Evolutionary conservation across 2,888 invertebrate species (phyloP).

Genomic region (Microctonus aethiopoides): DNA sequence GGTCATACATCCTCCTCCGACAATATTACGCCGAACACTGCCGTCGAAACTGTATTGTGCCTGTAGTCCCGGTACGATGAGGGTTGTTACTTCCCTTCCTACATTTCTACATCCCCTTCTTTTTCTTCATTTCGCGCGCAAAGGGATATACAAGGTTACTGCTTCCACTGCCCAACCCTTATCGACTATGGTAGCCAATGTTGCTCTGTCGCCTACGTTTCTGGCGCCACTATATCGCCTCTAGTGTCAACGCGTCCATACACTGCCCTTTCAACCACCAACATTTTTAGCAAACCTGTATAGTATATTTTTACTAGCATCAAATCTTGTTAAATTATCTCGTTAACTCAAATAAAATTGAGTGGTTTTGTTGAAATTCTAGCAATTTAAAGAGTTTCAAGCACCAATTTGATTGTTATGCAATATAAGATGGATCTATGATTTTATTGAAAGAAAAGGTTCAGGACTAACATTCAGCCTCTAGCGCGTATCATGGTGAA

Average conservation of each 20-base stretch:
- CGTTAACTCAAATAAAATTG: not conserved
- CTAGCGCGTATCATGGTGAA: no score
- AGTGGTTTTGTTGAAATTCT: not conserved
- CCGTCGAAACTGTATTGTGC: constrained; percentile 49
- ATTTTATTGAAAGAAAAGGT: no score
- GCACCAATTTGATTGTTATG: no score
- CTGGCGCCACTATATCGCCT: constrained; percentile 45
- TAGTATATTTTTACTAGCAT: constrained; percentile 40
- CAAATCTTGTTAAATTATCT: not conserved
- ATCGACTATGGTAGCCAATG: constrained; percentile 37
- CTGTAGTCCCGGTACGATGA: constrained; percentile 53
- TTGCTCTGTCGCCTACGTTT: constrained; percentile 40
- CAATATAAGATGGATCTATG: no score
- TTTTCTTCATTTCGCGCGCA: constrained; percentile 53
- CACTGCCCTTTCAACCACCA: constrained; percentile 52
- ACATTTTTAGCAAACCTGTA: constrained; percentile 53
- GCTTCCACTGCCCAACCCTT: constrained; percentile 54
- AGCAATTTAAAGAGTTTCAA: no score
- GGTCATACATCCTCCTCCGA: constrained; percentile 66
- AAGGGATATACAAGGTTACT: constrained; percentile 65
- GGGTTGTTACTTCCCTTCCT: constrained; percentile 42
- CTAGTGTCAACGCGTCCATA: constrained; percentile 35
- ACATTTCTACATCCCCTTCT: constrained; percentile 52
- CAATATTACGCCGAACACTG: constrained; percentile 67
- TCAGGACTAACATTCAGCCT: no score